phyloP scores from a whole-genome alignment of 2,113 vertebrate genomes.

The Rafetus swinhoei region DNA sequence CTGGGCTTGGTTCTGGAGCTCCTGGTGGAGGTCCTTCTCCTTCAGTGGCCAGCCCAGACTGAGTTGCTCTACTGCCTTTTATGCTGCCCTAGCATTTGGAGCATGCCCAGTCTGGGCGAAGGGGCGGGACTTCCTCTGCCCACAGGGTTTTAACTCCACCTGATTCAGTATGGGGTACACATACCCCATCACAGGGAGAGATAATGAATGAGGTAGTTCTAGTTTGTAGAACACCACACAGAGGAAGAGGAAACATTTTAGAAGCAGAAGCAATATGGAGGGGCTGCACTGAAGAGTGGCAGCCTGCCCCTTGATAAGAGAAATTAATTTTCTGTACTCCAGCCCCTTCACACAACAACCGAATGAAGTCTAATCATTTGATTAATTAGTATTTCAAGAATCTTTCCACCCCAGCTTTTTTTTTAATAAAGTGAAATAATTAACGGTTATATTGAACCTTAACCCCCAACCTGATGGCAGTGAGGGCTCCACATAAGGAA shows the following conservation, averaged over 20 bases:
- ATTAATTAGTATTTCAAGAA: background rate
- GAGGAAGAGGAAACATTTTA: background rate
- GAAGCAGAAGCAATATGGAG: background rate
- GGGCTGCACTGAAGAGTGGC: background rate
- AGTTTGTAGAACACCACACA: fast-evolving
- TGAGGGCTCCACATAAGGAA: background rate
- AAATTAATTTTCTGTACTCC: background rate
- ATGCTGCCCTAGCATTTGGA: no score
- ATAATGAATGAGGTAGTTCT: background rate
- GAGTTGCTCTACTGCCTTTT: no score
- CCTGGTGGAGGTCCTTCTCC: no score
- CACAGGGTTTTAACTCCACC: no score
- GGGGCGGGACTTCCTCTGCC: no score
- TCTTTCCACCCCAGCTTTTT: background rate
- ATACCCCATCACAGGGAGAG: background rate
- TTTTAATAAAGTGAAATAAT: background rate
- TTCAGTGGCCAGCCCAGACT: no score
- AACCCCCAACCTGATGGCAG: background rate
- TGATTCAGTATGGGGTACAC: no score
- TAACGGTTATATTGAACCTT: background rate
- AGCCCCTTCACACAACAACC: slow-evolving; percentile 13
- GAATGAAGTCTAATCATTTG: background rate
- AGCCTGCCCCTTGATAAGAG: background rate
- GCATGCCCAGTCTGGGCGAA: no score
- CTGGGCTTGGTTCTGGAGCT: no score